Base-by-base conservation (phyloP, 2,888 invertebrate species). In the Beris morrisii region DNA sequence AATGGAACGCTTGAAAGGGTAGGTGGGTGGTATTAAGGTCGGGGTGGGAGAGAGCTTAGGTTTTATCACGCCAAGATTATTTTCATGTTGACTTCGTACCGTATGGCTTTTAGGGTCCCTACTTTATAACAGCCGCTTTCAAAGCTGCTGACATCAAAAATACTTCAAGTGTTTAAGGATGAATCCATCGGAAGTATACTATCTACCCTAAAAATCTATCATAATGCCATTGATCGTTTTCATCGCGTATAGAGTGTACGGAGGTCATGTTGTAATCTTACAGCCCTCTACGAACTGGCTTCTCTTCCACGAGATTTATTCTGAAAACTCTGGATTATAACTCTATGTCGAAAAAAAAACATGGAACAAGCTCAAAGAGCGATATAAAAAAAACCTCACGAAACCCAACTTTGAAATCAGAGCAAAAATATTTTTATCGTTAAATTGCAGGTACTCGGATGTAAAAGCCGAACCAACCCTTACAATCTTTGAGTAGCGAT, bases 361-460 rank as follows among this genome's bases (percentile, higher is more conserved):
- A 22, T 22, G 15, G 50, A 50, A 15, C 15, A 50, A 28, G 11
- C 28, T 9, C 13, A 15, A 50, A 11, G 15, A 50, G 7, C 12
- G 22, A 13, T 50, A 50, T 50, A n/a, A 15, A n/a, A 28, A 53
- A 53, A 53, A 30, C 5, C 2, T 53, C 30, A 12, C 15, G 30
- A n/a, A 11, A 38, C 31, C 38, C 22, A 52, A 43, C n/a, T 32
- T 43, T 48, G 30, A 43, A 61, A 61, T 50, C 50, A 52, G 43
- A 61, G 31, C 11, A 38, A 50, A 50, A 61, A 61, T 43, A 52
- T 61, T 61, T 61, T 61, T 61, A 61, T 61, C 61, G 52, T 61
- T 52, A 38, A 52, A 31, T 38, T 38, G 52, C 61, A 61, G 61
- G 61, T 50, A 61, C 46, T n/a, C 30, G 30, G 46, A 22, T 61